These are phyloP conservation scores for Anomalospiza imberbis DNA, from an alignment of 2,797 vertebrate species.

Conservation along the genomic window DNA sequence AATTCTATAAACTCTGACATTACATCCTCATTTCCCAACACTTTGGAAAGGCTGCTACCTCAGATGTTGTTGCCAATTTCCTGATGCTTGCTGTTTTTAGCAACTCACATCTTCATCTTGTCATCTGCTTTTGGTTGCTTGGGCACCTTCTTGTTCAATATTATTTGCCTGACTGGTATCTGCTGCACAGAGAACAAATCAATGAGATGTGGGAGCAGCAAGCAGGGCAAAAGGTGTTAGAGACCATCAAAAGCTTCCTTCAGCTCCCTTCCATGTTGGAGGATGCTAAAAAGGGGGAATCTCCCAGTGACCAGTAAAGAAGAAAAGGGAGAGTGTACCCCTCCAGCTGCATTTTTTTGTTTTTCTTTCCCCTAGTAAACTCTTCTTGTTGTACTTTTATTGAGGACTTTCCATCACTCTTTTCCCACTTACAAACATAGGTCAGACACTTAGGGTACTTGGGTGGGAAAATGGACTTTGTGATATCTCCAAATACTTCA, in stretches of 20 bases:
- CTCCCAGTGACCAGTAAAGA: neutral
- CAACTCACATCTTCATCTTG: neutral
- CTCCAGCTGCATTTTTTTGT: neutral
- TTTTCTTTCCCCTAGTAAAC: neutral
- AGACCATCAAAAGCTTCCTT: neutral
- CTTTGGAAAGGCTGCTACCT: neutral
- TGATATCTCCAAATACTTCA: neutral
- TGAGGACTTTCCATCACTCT: neutral
- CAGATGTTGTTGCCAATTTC: neutral
- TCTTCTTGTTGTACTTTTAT: accelerated
- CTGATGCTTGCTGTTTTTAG: neutral
- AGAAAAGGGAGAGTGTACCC: neutral
- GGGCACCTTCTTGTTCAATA: neutral
- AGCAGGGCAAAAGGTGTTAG: neutral
- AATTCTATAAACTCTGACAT: neutral
- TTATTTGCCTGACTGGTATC: neutral
- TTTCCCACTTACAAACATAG: neutral
- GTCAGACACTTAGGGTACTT: neutral
- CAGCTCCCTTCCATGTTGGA: neutral
- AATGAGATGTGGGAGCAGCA: neutral
- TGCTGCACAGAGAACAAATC: neutral
- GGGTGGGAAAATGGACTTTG: neutral
- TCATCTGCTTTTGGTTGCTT: neutral
- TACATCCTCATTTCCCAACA: neutral
- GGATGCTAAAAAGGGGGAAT: neutral